Conservation (phyloP, 1,140 invertebrate genomes). For the Meteorus sp. region DNA sequence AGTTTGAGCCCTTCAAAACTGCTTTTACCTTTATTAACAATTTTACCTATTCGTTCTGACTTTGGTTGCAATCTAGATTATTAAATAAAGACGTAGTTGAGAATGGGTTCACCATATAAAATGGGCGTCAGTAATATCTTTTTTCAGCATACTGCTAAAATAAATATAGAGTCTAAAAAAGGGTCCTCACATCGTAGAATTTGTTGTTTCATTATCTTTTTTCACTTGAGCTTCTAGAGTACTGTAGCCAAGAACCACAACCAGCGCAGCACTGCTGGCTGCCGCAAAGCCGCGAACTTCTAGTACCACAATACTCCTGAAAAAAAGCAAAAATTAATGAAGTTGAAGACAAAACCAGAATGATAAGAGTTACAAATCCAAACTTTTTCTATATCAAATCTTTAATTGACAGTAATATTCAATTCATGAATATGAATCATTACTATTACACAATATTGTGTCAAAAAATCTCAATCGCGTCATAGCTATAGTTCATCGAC, state of each 20-base stretch:
- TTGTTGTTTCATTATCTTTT: conserved; percentile 34
- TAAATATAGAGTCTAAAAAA: too few species aligned
- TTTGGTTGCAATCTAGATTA: conserved; percentile 41
- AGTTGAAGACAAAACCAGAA: background rate
- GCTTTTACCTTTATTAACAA: conserved; percentile 40
- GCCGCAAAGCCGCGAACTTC: conserved; percentile 51
- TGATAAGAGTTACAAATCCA: too few species aligned
- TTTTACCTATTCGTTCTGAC: conserved; percentile 42
- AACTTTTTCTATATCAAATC: too few species aligned
- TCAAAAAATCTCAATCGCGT: background rate
- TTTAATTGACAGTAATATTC: too few species aligned
- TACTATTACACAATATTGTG: conserved; percentile 9
- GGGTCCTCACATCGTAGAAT: conserved; percentile 40
- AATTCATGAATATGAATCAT: too few species aligned
- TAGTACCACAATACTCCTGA: conserved; percentile 47
- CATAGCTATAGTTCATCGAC: too few species aligned
- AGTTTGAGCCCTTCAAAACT: conserved; percentile 36
- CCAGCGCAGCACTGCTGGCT: conserved; percentile 54
- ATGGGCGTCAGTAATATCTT: too few species aligned
- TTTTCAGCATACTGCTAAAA: too few species aligned
- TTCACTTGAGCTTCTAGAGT: conserved; percentile 46
- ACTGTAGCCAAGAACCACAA: conserved; percentile 47
- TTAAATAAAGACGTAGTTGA: background rate
- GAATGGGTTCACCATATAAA: too few species aligned
- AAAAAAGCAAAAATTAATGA: conserved; percentile 25